Percentiles rank a stretch among this genome's conserved stretches.
Conservation (phyloP, 2,888 invertebrate species). For the Rotaria sp. region DNA sequence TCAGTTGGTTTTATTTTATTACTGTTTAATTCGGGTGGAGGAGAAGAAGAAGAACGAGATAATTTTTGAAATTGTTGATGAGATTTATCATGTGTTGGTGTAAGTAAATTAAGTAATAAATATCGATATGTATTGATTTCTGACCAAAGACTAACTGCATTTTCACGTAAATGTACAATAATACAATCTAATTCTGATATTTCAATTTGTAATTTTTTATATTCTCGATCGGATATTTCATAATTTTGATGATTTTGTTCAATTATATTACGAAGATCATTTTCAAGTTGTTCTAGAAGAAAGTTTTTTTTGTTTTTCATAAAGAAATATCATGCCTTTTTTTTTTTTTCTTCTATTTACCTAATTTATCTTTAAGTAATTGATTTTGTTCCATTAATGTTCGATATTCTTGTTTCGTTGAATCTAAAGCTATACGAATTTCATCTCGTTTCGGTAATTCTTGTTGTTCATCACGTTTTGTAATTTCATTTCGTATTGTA, state of each 20-base stretch:
- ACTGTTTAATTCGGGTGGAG: too few species aligned
- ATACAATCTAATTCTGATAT: constrained; percentile 6
- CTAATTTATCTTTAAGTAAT: neutral
- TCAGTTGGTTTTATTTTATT: neutral
- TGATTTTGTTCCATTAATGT: constrained; percentile 13
- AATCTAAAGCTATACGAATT: neutral
- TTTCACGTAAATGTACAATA: neutral
- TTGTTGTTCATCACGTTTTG: neutral
- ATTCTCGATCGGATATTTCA: neutral
- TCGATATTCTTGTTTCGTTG: constrained; percentile 12
- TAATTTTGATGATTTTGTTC: neutral
- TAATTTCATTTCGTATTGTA: neutral
- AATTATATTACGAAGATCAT: neutral
- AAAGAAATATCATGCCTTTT: neutral
- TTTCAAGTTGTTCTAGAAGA: neutral
- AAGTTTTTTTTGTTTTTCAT: too few species aligned
- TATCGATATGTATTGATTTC: neutral
- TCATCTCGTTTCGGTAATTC: neutral
- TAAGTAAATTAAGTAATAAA: neutral
- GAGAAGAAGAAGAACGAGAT: too few species aligned
- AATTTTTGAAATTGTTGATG: too few species aligned
- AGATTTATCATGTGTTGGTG: neutral
- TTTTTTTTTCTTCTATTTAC: neutral
- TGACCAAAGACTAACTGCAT: constrained; percentile 1
- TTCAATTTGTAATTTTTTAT: constrained; percentile 5